Evolutionary conservation across 2,888 invertebrate genomes (phyloP).

Genomic region (Ganaspis brasiliensis): DNA sequence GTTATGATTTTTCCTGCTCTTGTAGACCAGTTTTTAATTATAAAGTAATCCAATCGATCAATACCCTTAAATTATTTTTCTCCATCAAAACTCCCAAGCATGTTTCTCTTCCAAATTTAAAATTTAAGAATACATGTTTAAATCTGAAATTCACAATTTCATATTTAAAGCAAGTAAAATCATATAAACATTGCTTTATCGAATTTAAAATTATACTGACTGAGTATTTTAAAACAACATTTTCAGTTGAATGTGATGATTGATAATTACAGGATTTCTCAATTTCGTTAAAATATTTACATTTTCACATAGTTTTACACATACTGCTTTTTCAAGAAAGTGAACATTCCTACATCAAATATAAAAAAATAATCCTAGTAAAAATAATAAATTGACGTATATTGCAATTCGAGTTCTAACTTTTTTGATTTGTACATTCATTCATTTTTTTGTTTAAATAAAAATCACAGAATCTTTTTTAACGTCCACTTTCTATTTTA

Average conservation of each 20-base stretch:
- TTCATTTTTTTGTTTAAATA: not conserved
- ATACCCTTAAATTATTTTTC: no score
- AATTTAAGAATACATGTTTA: not conserved
- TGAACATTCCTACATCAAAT: not conserved
- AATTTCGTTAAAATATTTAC: conserved; percentile 9
- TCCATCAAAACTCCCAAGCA: no score
- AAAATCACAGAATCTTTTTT: conserved; percentile 30
- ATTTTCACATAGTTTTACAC: not conserved
- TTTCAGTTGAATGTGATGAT: not conserved
- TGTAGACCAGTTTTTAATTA: not conserved
- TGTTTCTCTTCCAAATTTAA: no score
- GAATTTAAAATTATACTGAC: not conserved
- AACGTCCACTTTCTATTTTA: conserved; percentile 20
- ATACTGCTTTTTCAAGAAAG: not conserved
- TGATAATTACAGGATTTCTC: conserved; percentile 4
- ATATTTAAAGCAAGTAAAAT: not conserved
- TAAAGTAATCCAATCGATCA: not conserved
- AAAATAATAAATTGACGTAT: conserved; percentile 16
- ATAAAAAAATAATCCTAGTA: conserved; percentile 9
- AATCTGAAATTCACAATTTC: not conserved
- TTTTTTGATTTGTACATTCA: conserved; percentile 4
- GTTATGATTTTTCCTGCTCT: no score
- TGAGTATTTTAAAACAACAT: conserved; percentile 16
- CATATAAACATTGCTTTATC: not conserved
- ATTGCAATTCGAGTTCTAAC: conserved; percentile 23